A percentile compares a stretch with the other conserved stretches of the same genome.
These are phyloP conservation scores for Sparidentex hasta DNA, from an alignment of 2,797 vertebrate genomes.

Conservation along the genomic window DNA sequence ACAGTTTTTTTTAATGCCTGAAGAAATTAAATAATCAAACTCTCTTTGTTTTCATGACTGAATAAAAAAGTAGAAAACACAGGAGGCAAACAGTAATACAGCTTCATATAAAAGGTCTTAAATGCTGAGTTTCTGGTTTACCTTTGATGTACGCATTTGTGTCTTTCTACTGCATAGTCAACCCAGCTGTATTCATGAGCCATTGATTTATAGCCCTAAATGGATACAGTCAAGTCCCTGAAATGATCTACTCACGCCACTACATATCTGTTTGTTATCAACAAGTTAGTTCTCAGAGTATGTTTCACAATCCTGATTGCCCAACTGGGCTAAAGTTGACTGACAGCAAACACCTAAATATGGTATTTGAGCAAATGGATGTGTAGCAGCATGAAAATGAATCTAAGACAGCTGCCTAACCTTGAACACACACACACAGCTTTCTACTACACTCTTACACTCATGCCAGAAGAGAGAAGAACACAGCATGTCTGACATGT, in stretches of 20 bases:
- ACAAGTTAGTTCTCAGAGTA: neutral
- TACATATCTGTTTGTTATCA: neutral
- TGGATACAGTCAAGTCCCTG: neutral
- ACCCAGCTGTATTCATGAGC: too few relatives aligned
- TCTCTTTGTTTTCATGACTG: too few relatives aligned
- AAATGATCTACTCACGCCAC: neutral
- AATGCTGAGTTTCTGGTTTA: neutral
- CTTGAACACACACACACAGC: neutral
- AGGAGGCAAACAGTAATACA: neutral
- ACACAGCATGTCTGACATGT: neutral
- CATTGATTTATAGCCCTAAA: neutral
- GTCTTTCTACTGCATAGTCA: too few relatives aligned
- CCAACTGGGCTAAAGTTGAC: slow-evolving; percentile 9
- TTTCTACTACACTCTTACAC: neutral
- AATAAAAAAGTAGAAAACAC: neutral
- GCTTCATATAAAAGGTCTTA: neutral
- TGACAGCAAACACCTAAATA: neutral
- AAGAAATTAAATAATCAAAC: too few relatives aligned
- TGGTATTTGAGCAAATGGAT: neutral
- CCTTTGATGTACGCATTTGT: slow-evolving; percentile 4
- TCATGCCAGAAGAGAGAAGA: neutral
- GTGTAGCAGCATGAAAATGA: neutral
- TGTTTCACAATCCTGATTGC: slow-evolving; percentile 1
- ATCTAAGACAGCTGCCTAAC: neutral
- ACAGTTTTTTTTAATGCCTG: too few relatives aligned